phyloP scores from a whole-genome alignment of 2,113 vertebrate genomes.

The Paracyprichromis sp. region DNA sequence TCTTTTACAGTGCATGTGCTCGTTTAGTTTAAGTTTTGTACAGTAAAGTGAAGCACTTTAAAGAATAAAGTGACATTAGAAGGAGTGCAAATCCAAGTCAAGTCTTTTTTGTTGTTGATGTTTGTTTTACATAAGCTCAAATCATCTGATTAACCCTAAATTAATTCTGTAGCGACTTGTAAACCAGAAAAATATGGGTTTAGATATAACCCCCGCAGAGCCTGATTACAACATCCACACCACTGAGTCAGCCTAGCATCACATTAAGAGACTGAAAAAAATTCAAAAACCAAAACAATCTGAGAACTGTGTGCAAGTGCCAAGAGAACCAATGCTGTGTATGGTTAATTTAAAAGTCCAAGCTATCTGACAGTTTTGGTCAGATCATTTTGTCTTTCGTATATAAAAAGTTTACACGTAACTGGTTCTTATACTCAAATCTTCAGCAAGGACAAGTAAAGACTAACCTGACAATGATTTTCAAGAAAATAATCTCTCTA shows the following conservation, averaged over 20 bases:
- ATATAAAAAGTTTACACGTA: background rate
- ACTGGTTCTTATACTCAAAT: background rate
- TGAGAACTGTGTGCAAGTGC: background rate
- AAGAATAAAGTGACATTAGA: background rate
- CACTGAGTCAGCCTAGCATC: background rate
- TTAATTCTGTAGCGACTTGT: background rate
- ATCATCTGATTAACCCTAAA: background rate
- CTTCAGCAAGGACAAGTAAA: background rate
- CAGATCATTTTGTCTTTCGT: background rate
- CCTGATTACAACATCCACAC: background rate
- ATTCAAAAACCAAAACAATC: background rate
- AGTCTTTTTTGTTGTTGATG: background rate
- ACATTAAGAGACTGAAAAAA: background rate
- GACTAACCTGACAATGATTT: background rate
- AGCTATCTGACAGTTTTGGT: background rate
- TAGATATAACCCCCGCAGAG: background rate
- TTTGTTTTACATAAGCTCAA: background rate
- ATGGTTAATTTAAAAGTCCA: background rate
- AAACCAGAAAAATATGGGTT: background rate
- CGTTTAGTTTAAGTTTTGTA: background rate
- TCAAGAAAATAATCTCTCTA: background rate
- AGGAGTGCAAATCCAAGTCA: background rate
- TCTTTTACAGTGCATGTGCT: background rate
- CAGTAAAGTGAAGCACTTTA: background rate
- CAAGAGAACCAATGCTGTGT: background rate